Evolutionary conservation across 1,140 invertebrate genomes (phyloP), one percentile per base, ranked within the genome.

Genomic region (Drosophila mayri): DNA sequence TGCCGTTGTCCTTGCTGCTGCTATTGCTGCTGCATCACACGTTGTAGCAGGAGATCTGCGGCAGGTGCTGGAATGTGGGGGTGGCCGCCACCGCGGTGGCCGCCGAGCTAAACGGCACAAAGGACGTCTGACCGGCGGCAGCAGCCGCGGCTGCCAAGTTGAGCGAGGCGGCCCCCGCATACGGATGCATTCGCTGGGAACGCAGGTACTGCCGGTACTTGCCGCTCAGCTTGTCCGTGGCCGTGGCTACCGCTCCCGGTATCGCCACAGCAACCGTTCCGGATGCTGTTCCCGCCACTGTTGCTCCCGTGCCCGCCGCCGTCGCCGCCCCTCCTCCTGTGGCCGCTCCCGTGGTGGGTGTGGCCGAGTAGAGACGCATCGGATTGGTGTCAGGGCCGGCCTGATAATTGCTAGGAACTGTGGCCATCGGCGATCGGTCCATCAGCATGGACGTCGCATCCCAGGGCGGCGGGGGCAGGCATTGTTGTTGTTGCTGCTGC

Each of bases 21-120:
- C 38, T 54, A 44, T 44, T 75, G 55, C 20, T 66, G 67, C 44
- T 55, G 79, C 72, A 94, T 94, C 94, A 94, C 93, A 94, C 94
- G 82, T 94, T 94, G 79, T 94, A 94, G 91, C 94, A 94, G 74
- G 92, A 93, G 79, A 94, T 94, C 91, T 94, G 94, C 90, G 94
- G 93, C 81, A 94, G 93, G 85, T 94, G 93, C 74, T 92, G 87
- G 76, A 90, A 92, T 88, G 91, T 86, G 73, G 91, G 80, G 78
- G 85, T 83, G 57, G 82, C 82, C 46, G 88, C 63, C 32, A 84
- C 72, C 38, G 81, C 62, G 40, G 87, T 76, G 28, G 87, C 88
- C 41, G 90, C 76, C 25, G 84, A 76, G 16, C 82, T 78, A 43
- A 92, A 92, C 76, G 93, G 93, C 41, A 93, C 93, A 79, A 94